Percentiles rank a stretch among this genome's conserved stretches.
Evolutionary conservation across 2,113 vertebrate species (phyloP).

Genomic region (Tachycineta bicolor): DNA sequence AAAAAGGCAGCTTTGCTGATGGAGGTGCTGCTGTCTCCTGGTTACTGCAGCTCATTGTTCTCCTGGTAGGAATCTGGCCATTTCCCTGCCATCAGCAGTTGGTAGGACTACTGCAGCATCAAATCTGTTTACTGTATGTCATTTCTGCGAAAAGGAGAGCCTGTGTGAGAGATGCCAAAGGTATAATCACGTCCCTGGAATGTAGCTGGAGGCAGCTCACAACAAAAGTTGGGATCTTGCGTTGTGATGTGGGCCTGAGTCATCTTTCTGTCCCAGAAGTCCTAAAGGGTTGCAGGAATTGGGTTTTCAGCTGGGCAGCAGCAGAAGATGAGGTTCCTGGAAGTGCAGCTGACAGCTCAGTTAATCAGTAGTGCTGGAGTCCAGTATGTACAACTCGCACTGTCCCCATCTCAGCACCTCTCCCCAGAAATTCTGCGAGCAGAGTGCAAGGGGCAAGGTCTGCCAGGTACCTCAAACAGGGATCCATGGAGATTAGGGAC

Average conservation of each 20-base stretch:
- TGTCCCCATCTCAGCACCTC: not conserved
- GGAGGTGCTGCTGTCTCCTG: not conserved
- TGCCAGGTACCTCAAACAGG: not conserved
- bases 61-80: not conserved
- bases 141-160: not conserved
- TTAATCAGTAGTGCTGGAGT: not conserved
- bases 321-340: not conserved
- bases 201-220: not conserved
- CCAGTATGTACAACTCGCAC: accelerated
- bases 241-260: not conserved
- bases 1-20: not conserved
- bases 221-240: not conserved
- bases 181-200: not conserved
- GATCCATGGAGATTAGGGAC: not conserved
- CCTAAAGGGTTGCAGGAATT: not conserved
- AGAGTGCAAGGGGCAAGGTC: not conserved
- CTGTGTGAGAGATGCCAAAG: not conserved
- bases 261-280: not conserved
- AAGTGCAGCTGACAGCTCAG: not conserved
- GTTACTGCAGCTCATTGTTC: not conserved
- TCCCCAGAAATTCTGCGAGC: not conserved
- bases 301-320: not conserved
- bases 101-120: not conserved
- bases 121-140: not conserved
- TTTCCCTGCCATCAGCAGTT: not conserved